A percentile compares a stretch with the other conserved stretches of the same genome.
These are phyloP conservation scores for Beroe forskalii DNA, from an alignment of 37 sponge, comb jelly and placozoan species.

Conservation along the genomic window DNA sequence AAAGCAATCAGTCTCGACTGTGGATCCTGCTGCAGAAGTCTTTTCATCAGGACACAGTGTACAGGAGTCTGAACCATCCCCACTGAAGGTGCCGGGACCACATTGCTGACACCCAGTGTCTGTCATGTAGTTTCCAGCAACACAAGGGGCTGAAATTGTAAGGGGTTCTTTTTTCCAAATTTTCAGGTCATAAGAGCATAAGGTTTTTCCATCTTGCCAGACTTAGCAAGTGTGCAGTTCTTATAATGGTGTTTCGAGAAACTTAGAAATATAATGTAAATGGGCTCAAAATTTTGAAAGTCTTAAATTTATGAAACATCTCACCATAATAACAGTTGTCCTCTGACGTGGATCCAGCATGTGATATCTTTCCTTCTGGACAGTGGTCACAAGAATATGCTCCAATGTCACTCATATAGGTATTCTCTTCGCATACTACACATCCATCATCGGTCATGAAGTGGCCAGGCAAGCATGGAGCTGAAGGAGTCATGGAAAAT, in stretches of 20 bases:
- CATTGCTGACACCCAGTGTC: constrained; percentile 10
- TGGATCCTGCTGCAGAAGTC: background rate
- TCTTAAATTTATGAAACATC: background rate
- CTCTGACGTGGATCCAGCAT: background rate
- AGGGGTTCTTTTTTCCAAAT: no score
- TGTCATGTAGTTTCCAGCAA: constrained; percentile 44
- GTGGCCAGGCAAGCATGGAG: background rate
- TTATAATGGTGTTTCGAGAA: no score
- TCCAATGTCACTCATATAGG: background rate
- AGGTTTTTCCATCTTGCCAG: no score
- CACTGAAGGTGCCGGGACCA: background rate
- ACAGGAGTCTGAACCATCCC: background rate
- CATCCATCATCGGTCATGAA: constrained; percentile 6
- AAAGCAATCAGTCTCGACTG: background rate
- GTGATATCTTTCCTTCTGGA: background rate
- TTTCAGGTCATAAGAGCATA: no score
- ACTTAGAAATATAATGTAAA: no score
- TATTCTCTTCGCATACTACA: background rate
- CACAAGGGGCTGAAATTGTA: constrained; percentile 29
- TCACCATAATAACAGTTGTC: background rate
- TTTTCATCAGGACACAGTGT: background rate
- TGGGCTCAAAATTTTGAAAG: no score
- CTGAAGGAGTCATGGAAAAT: no score
- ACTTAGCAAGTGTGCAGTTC: no score
- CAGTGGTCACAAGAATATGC: background rate